These are phyloP conservation scores for Drosophila teissieri DNA, from an alignment of 1,140 invertebrate genomes.

Conservation along the genomic window DNA sequence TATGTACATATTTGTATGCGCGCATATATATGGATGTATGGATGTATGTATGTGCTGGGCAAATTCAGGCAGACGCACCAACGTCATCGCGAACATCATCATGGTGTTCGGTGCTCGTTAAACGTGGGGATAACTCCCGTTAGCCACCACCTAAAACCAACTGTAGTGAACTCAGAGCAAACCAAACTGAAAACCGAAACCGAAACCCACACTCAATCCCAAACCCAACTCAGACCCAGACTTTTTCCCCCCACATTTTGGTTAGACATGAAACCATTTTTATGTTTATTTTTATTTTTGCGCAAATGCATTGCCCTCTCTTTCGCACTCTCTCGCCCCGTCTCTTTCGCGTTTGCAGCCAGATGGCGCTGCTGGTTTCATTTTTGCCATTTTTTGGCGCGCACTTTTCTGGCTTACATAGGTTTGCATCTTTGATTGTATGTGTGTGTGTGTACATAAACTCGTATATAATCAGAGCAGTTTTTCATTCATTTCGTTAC, in stretches of 20 bases:
- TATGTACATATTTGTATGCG: not conserved
- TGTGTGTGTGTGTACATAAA: constrained; percentile 24
- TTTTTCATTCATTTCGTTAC: constrained; percentile 77
- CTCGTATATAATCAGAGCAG: constrained; percentile 29
- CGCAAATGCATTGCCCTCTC: constrained; percentile 33
- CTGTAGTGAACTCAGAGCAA: constrained; percentile 31
- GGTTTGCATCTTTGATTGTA: constrained; percentile 27
- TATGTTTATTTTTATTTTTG: constrained; percentile 60
- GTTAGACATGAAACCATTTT: constrained; percentile 63
- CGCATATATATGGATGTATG: constrained; percentile 5
- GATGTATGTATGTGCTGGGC: constrained; percentile 4
- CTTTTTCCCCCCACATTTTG: constrained; percentile 33
- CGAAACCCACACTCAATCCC: constrained; percentile 12
- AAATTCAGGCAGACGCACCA: constrained; percentile 47
- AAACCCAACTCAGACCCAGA: constrained; percentile 34
- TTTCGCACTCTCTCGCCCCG: constrained; percentile 4
- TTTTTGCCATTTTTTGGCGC: constrained; percentile 52
- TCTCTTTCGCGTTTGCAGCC: constrained; percentile 37
- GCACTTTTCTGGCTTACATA: constrained; percentile 46
- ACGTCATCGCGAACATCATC: constrained; percentile 44
- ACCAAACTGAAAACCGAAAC: constrained; percentile 55
- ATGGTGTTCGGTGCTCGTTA: constrained; percentile 37
- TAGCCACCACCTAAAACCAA: constrained; percentile 12
- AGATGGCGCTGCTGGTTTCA: constrained; percentile 59
- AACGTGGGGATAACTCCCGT: constrained; percentile 17